Evolutionary conservation across 2,888 invertebrate genomes (phyloP), one percentile per base, ranked within the genome.

Genomic region (Agriopis marginaria): DNA sequence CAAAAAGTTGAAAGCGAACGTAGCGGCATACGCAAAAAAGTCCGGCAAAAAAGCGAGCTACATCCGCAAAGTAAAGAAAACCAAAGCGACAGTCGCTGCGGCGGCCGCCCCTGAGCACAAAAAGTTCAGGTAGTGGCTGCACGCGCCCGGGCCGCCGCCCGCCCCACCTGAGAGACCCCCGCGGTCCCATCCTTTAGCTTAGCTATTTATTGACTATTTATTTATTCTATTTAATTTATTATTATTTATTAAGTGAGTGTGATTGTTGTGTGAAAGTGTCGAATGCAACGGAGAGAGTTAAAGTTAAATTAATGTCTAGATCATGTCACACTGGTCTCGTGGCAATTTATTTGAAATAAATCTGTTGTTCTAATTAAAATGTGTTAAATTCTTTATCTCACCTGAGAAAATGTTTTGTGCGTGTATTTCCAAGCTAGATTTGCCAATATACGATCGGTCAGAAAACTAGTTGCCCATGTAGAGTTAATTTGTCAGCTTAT

Each of bases 1-100:
- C 86, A 97, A 97, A 96, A 95, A 96, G 88, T 88, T 92, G 89
- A 94, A 95, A 85, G 87, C 90, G 77, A 88, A 86, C 85, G 85
- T 84, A 82, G 84, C 88, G 80, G 86, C 84, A 82, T 88, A 91
- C 82, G 84, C 87, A 77, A 94, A 94, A 93, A 94, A 93, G 85
- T 86, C 89, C 75, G 93, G 87, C 71, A 93, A 94, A 94, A 94
- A 93, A 88, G 88, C 90, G 68, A 92, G 90, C 83, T 89, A 92
- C 83, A 84, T 88, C 81, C 88, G 89, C 84, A 94, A 94, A 94
- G 86, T 94, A 86, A 93, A 94, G 93, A 94, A 93, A 93, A 93
- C 90, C 87, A 94, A 94, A 93, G 91, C 90, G 75, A 89, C 93
- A 82, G 86, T 88, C 81, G 89, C 90, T 84, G 91, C 92, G 83